phyloP scores from a whole-genome alignment of 2,797 vertebrate species.

The Girardinus metallicus region DNA sequence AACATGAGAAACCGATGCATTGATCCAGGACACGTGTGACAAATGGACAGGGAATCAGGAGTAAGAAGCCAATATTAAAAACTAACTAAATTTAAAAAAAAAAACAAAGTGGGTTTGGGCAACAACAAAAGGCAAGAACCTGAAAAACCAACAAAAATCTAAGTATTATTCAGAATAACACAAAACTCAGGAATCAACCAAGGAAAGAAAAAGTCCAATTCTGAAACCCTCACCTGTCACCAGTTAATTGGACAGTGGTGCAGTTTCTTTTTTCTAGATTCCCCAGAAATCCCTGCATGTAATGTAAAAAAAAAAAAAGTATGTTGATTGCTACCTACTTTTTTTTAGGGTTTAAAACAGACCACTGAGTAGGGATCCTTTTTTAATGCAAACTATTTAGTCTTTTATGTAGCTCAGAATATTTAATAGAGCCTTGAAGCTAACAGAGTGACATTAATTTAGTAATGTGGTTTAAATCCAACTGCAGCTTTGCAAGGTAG shows the following conservation, averaged over 20 bases:
- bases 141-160: neutral
- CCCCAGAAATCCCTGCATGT: neutral
- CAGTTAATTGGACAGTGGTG: neutral
- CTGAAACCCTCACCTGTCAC: neutral
- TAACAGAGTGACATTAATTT: neutral
- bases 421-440: neutral
- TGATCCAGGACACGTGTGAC: neutral
- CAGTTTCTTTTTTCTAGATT: neutral
- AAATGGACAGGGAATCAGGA: neutral
- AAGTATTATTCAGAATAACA: neutral
- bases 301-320: neutral
- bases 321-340: neutral
- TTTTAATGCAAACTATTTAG: neutral
- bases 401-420: neutral
- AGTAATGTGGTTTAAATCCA: neutral
- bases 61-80: neutral
- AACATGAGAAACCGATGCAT: neutral
- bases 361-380: neutral
- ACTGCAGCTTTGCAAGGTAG: neutral
- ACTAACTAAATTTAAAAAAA: neutral
- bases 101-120: neutral
- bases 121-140: neutral
- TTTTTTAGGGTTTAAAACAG: neutral
- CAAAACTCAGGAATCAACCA: neutral
- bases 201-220: neutral